Evolutionary conservation across 2,888 invertebrate species (phyloP).

Genomic region (Cartodere bifasciata): DNA sequence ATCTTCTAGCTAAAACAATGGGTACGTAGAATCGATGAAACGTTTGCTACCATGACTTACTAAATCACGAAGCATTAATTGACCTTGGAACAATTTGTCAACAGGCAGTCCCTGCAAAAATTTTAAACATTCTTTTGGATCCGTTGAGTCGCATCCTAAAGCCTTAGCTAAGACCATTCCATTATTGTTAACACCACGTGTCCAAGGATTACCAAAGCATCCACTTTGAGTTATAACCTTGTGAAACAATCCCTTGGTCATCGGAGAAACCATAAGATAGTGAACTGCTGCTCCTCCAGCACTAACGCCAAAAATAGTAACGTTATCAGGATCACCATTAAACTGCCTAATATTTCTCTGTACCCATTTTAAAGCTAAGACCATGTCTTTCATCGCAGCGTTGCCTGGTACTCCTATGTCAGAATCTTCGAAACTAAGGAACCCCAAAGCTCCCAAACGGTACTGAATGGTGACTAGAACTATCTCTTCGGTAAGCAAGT

Average conservation of each 20-base stretch:
- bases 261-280: slow-evolving; percentile 37
- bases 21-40: no score
- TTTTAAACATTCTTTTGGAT: not conserved
- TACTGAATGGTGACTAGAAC: slow-evolving; percentile 37
- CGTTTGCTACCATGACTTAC: no score
- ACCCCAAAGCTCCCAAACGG: slow-evolving; percentile 38
- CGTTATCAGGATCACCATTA: slow-evolving; percentile 25
- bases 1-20: no score
- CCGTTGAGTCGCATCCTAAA: not conserved
- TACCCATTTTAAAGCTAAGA: slow-evolving; percentile 40
- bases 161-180: not conserved
- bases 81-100: not conserved
- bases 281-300: slow-evolving; percentile 39
- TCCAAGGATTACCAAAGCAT: slow-evolving; percentile 5
- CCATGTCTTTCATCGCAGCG: slow-evolving; percentile 41
- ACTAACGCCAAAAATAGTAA: slow-evolving; percentile 41
- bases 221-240: slow-evolving; percentile 13
- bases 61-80: not conserved
- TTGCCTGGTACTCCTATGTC: slow-evolving; percentile 39
- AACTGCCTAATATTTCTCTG: slow-evolving; percentile 34
- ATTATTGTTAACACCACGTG: not conserved
- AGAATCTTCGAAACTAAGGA: slow-evolving; percentile 36
- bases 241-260: slow-evolving; percentile 26
- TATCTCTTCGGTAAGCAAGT: slow-evolving; percentile 36
- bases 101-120: not conserved